A percentile compares a stretch with the other conserved stretches of the same genome.
Evolutionary conservation across 2,888 invertebrate species (phyloP).

Genomic region (Dysmachus trigonus): DNA sequence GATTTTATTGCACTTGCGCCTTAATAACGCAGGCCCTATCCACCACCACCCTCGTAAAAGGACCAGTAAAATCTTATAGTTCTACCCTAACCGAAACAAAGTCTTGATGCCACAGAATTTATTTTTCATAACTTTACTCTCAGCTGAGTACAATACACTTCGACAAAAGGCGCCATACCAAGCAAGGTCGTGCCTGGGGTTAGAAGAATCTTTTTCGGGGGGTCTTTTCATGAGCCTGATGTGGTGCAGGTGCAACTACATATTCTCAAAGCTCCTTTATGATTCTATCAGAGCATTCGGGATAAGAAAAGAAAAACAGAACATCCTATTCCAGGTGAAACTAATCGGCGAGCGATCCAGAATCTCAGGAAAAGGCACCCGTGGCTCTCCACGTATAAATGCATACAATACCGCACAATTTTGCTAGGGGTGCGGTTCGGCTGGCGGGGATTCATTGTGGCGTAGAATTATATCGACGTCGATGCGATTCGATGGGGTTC

Average conservation of each 20-base stretch:
- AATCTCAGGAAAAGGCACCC: not conserved
- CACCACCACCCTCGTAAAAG: not conserved
- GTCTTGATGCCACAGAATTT: conserved; percentile 21
- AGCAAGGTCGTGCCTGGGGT: not conserved
- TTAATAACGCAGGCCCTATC: not conserved
- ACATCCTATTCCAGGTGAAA: conserved; percentile 37
- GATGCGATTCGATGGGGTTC: conserved; percentile 23
- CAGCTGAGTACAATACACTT: conserved; percentile 24
- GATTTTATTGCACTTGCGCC: conserved; percentile 11
- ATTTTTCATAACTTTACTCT: conserved; percentile 39
- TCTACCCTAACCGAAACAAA: not conserved
- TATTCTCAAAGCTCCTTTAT: conserved; percentile 13
- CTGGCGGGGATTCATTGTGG: conserved; percentile 23
- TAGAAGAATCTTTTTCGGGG: not conserved
- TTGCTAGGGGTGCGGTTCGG: not conserved
- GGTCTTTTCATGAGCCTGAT: not conserved
- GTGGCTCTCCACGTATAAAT: not conserved
- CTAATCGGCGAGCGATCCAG: conserved; percentile 3
- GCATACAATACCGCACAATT: not conserved
- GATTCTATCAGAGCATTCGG: not conserved
- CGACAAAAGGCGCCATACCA: conserved; percentile 18
- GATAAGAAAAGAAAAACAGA: conserved; percentile 35
- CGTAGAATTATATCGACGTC: conserved; percentile 28
- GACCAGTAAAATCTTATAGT: not conserved
- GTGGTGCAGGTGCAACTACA: conserved; percentile 1